Evolutionary conservation across 2,888 invertebrate species (phyloP).

Genomic region (Ligdia adustata): DNA sequence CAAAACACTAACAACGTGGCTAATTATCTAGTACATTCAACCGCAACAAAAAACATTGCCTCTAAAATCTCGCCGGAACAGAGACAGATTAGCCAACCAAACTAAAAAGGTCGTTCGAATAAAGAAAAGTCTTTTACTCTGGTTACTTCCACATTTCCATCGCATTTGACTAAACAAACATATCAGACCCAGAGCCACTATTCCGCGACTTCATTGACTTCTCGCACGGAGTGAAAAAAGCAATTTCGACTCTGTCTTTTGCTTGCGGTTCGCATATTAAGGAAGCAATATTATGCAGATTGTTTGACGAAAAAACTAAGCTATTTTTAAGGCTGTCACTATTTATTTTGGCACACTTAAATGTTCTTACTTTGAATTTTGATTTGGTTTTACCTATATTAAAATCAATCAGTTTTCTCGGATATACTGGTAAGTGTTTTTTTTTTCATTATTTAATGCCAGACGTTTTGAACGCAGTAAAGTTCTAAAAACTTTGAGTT

Average conservation of each 20-base stretch:
- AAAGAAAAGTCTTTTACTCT: conserved; percentile 50
- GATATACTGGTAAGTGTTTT: too few relatives aligned
- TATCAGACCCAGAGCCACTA: conserved; percentile 69
- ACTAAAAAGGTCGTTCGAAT: conserved; percentile 48
- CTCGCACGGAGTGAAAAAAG: conserved; percentile 69
- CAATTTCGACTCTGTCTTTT: conserved; percentile 70
- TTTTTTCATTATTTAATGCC: too few relatives aligned
- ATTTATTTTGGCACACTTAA: too few relatives aligned
- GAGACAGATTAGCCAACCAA: conserved; percentile 46
- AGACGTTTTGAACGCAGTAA: too few relatives aligned
- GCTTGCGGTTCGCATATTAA: conserved; percentile 68
- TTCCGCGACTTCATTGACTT: conserved; percentile 74
- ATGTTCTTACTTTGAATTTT: too few relatives aligned
- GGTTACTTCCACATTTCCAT: conserved; percentile 71
- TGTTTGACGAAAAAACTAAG: conserved; percentile 37
- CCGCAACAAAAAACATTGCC: too few relatives aligned
- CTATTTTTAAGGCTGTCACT: conserved; percentile 10
- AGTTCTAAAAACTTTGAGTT: too few relatives aligned
- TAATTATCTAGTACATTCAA: too few relatives aligned
- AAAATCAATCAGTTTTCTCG: too few relatives aligned
- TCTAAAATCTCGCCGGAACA: conserved; percentile 13
- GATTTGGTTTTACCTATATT: too few relatives aligned
- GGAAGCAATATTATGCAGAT: conserved; percentile 82
- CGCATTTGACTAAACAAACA: conserved; percentile 82
- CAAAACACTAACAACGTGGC: too few relatives aligned